Conservation (phyloP, 2,888 invertebrate species). For the Plagodis dolabraria region DNA sequence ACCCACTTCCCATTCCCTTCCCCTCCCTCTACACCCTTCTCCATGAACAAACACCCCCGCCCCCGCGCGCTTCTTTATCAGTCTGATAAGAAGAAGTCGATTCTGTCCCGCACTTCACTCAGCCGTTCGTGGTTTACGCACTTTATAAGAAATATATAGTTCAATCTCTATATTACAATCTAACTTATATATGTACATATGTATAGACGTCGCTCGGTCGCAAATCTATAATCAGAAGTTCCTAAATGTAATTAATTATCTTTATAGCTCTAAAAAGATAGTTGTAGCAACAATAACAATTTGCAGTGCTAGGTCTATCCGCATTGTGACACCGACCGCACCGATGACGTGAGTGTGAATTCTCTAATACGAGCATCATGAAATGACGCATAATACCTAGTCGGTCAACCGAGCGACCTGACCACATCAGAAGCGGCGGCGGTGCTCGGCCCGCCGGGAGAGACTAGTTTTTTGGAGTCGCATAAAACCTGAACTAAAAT, state of each 20-base stretch:
- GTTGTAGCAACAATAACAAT: background rate
- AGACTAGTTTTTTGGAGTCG: conserved; percentile 39
- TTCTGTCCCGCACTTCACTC: conserved; percentile 41
- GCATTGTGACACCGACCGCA: conserved; percentile 7
- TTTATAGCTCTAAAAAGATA: too few species aligned
- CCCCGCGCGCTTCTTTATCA: conserved; percentile 66
- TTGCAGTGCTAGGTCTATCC: conserved; percentile 5
- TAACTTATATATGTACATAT: conserved; percentile 6
- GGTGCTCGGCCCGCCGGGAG: conserved; percentile 30
- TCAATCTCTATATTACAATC: conserved; percentile 2
- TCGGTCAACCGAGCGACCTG: conserved; percentile 31
- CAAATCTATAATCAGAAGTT: background rate
- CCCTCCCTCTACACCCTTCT: conserved; percentile 45
- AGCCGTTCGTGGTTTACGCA: conserved; percentile 29
- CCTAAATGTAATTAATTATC: too few species aligned
- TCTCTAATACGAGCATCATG: conserved; percentile 4
- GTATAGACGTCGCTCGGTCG: conserved; percentile 5
- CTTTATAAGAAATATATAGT: conserved; percentile 14
- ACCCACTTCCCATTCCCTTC: conserved; percentile 68
- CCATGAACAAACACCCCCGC: conserved; percentile 41
- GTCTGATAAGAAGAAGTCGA: conserved; percentile 64
- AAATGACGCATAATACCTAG: conserved; percentile 17
- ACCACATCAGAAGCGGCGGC: conserved; percentile 4
- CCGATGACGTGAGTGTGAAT: conserved; percentile 22
- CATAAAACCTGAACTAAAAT: conserved; percentile 43